phyloP scores from a whole-genome alignment of 1,140 invertebrate species.

The Bilobella aurantiaca region DNA sequence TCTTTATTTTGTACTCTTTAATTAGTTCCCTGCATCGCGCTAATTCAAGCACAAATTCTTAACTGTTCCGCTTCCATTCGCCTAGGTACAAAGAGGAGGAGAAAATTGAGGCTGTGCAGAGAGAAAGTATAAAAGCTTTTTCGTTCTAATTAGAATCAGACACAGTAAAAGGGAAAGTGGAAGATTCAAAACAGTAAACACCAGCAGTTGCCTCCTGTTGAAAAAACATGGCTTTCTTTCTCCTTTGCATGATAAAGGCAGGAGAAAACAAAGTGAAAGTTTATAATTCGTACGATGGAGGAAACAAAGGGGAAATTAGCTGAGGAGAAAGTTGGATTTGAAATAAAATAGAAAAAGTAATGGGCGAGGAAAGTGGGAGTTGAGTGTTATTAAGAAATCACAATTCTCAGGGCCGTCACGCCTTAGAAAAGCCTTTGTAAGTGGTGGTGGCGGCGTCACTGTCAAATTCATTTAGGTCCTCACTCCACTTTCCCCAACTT shows the following conservation, averaged over 20 bases:
- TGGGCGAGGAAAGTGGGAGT: neutral
- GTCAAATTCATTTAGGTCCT: constrained; percentile 13
- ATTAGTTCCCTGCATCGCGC: too few relatives aligned
- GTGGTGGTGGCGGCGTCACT: constrained; percentile 18
- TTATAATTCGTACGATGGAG: neutral
- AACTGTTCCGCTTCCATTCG: neutral
- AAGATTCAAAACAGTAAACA: neutral
- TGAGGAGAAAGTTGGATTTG: too few relatives aligned
- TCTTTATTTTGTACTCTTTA: too few relatives aligned
- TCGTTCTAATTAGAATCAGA: neutral
- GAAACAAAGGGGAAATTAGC: too few relatives aligned
- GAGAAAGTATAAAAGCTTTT: neutral
- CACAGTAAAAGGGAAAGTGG: neutral
- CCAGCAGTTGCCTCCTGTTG: neutral
- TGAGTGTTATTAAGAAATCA: constrained; percentile 24
- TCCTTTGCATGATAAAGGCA: too few relatives aligned
- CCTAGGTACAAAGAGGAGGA: neutral
- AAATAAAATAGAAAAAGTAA: constrained; percentile 9
- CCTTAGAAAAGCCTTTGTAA: too few relatives aligned
- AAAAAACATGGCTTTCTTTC: too few relatives aligned
- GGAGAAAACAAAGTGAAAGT: neutral
- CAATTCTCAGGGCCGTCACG: too few relatives aligned
- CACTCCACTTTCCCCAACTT: constrained; percentile 6
- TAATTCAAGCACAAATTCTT: too few relatives aligned
- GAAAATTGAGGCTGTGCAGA: neutral